These are phyloP conservation scores for Rhabdophis nuchalis DNA, from an alignment of 2,797 vertebrate species.

Conservation along the genomic window DNA sequence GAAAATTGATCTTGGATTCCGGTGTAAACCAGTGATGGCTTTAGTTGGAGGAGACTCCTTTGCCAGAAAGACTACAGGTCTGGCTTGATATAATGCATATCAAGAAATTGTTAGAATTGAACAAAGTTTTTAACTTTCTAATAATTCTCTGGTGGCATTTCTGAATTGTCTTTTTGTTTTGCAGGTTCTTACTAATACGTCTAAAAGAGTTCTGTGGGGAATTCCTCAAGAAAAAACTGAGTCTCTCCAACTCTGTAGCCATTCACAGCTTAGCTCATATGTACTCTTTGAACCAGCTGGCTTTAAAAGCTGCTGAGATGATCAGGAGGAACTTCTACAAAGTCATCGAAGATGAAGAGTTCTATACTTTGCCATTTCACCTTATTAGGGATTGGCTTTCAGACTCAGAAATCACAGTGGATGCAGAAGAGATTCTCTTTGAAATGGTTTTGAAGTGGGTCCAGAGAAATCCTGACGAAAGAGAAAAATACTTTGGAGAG, in stretches of 20 bases:
- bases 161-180: neutral
- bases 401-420: slow-evolving; percentile 89
- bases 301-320: slow-evolving; percentile 90
- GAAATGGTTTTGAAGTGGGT: slow-evolving; percentile 92
- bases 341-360: slow-evolving; percentile 94
- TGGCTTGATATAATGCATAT: neutral
- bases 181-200: slow-evolving; percentile 86
- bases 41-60: neutral
- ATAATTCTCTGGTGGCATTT: neutral
- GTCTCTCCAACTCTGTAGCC: slow-evolving; percentile 89
- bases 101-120: neutral
- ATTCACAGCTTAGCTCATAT: slow-evolving; percentile 94
- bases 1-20: neutral
- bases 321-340: slow-evolving; percentile 93
- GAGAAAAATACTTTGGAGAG: slow-evolving; percentile 88
- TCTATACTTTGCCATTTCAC: slow-evolving; percentile 92
- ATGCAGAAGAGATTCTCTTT: slow-evolving; percentile 91
- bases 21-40: neutral
- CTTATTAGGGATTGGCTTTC: slow-evolving; percentile 92
- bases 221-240: slow-evolving; percentile 94
- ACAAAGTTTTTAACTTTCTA: neutral
- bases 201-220: slow-evolving; percentile 93
- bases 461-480: slow-evolving; percentile 82
- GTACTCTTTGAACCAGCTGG: slow-evolving; percentile 91
- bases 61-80: neutral